Conservation (phyloP, 2,888 invertebrate genomes). For the Ephialtes manifestator region DNA sequence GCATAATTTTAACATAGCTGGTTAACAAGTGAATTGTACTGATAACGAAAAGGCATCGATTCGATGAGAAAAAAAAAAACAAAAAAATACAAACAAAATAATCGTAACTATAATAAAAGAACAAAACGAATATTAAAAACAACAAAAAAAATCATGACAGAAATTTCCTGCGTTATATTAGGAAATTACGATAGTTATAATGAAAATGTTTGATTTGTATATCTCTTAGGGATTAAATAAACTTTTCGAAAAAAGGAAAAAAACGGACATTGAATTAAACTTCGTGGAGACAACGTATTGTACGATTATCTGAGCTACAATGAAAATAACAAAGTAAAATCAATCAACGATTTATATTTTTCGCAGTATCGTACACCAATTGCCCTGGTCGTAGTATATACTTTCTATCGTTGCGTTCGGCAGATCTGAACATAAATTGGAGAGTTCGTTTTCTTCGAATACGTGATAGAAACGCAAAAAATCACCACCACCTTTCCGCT, state of each 20-base stretch:
- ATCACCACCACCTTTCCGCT: conserved; percentile 88
- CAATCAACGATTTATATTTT: conserved; percentile 85
- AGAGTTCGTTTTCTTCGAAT: conserved; percentile 94
- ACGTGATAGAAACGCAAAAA: conserved; percentile 97
- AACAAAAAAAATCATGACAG: conserved; percentile 85
- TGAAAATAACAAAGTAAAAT: neutral
- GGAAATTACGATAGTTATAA: conserved; percentile 86
- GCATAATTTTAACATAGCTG: conserved; percentile 85
- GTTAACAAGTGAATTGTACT: conserved; percentile 83
- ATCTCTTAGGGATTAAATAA: conserved; percentile 88
- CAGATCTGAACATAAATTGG: conserved; percentile 88
- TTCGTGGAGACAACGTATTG: neutral
- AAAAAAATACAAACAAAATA: conserved; percentile 55
- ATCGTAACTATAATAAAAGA: conserved; percentile 60
- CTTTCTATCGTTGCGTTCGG: conserved; percentile 87
- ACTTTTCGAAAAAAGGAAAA: conserved; percentile 87
- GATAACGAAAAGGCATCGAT: conserved; percentile 79
- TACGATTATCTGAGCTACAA: neutral
- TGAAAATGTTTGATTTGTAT: conserved; percentile 89
- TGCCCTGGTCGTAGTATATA: conserved; percentile 98
- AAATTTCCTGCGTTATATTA: conserved; percentile 88
- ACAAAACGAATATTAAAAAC: conserved; percentile 71
- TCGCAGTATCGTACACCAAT: conserved; percentile 95
- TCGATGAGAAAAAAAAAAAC: conserved; percentile 77
- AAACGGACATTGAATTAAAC: conserved; percentile 26